These are phyloP conservation scores for Melopsittacus undulatus DNA, from an alignment of 2,797 vertebrate species.

Conservation along the genomic window DNA sequence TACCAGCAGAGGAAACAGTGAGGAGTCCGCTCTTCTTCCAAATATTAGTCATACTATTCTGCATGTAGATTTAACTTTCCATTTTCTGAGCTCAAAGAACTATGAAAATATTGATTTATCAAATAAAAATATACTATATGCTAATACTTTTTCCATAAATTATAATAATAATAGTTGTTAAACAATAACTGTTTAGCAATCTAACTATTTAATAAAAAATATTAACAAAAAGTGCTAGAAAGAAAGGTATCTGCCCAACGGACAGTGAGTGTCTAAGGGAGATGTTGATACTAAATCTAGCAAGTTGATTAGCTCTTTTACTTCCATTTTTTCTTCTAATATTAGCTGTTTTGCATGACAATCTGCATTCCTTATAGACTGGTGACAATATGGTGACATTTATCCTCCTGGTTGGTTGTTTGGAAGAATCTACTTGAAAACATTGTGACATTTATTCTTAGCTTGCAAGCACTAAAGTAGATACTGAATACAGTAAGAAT, in stretches of 20 bases:
- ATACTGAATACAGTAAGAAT: not conserved
- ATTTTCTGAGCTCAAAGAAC: not conserved
- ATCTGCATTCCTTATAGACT: not conserved
- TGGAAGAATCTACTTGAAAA: not conserved
- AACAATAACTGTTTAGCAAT: not conserved
- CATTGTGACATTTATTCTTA: not conserved
- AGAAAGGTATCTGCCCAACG: not conserved
- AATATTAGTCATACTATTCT: rapidly evolving
- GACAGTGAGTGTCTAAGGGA: rapidly evolving
- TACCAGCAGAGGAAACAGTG: not conserved
- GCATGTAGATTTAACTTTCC: not conserved
- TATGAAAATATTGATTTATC: not conserved
- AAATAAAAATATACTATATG: not conserved
- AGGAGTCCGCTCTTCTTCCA: not conserved
- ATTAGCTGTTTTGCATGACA: not conserved
- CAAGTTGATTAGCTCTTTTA: not conserved
- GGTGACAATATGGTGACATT: not conserved
- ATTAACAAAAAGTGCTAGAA: not conserved
- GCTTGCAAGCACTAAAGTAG: not conserved
- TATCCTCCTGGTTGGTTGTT: not conserved
- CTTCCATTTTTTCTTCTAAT: not conserved
- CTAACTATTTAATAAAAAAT: not conserved
- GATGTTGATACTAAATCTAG: rapidly evolving
- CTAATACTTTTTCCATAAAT: not conserved
- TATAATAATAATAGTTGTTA: not conserved